These are phyloP conservation scores for Petrolisthes cinctipes DNA, from an alignment of 2,888 invertebrate species.

Conservation along the genomic window DNA sequence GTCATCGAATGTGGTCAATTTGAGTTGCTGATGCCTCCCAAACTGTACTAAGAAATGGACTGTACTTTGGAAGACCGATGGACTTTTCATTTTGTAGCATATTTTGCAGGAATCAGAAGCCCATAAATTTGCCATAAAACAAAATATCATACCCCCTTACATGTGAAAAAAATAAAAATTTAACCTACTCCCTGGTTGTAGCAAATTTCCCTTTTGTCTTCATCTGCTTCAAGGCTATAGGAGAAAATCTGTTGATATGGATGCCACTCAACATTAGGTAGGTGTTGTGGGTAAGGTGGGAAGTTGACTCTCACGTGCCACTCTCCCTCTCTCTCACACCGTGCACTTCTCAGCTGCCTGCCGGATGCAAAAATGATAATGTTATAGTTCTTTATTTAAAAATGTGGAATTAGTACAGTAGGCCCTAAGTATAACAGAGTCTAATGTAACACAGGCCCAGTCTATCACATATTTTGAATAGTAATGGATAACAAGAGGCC, in stretches of 20 bases:
- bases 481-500: no score
- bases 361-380: neutral
- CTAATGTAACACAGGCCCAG: no score
- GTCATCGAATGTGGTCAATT: no score
- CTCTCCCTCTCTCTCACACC: conserved; percentile 14
- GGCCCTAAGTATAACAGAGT: no score
- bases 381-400: no score
- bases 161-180: neutral
- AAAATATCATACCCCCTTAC: neutral
- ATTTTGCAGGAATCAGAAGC: neutral
- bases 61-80: neutral
- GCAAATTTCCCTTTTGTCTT: conserved; percentile 39
- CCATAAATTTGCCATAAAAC: neutral
- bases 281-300: conserved; percentile 45
- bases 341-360: conserved; percentile 56
- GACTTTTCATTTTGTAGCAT: neutral
- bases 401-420: no score
- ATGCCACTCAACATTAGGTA: conserved; percentile 46
- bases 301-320: conserved; percentile 56
- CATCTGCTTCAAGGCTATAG: conserved; percentile 31
- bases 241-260: conserved; percentile 42
- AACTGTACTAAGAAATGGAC: no score
- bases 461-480: no score
- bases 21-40: no score
- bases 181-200: neutral